A percentile compares a stretch with the other conserved stretches of the same genome.
Conservation (phyloP, 2,113 vertebrate species). For the Rallus limicola region DNA sequence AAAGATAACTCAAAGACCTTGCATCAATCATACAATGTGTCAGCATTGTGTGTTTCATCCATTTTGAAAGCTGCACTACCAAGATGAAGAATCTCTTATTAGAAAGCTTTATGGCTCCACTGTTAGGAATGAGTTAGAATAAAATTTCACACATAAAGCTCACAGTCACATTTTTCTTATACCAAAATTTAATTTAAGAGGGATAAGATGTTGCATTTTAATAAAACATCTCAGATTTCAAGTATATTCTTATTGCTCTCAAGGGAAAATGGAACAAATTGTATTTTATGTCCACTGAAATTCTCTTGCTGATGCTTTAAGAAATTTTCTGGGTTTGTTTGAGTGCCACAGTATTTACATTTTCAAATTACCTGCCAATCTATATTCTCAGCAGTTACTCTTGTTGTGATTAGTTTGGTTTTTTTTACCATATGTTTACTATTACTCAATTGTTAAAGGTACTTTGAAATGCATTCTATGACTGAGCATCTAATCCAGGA, state of each 20-base stretch:
- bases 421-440: conserved; percentile 27
- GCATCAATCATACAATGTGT: background rate
- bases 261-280: background rate
- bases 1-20: background rate
- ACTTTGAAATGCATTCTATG: background rate
- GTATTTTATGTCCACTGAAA: background rate
- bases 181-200: conserved; percentile 17
- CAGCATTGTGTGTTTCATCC: background rate
- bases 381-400: background rate
- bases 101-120: background rate
- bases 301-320: background rate
- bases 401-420: background rate
- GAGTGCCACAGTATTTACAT: background rate
- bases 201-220: conserved; percentile 3
- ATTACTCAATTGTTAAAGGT: background rate
- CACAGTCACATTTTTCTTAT: background rate
- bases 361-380: background rate
- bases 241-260: background rate
- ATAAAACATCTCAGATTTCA: conserved; percentile 11
- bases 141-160: background rate
- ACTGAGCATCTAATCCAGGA: background rate
- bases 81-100: background rate
- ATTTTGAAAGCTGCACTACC: background rate
- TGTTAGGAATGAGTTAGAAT: background rate
- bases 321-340: background rate